Base-by-base conservation (phyloP, 2,113 vertebrate genomes). In the Grantiella picta region DNA sequence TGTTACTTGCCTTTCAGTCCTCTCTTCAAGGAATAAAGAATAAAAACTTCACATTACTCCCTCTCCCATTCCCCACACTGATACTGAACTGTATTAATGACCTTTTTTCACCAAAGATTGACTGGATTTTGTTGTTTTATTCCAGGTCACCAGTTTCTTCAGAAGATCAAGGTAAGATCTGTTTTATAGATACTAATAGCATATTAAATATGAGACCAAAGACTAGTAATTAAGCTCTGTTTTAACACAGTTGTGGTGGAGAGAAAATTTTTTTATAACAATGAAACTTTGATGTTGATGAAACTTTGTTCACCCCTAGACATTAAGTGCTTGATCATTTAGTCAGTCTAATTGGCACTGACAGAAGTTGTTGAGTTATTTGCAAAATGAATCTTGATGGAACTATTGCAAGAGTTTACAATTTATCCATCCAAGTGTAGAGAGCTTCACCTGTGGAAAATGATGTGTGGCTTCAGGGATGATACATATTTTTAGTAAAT, bases 131-230 rank as follows among this genome's bases (percentile, higher is more conserved):
- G 38, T 98, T 97, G 53, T 97, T 95, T 96, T 91, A 57, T 97
- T 98, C 78, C 96, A 98, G 98, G 97, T 98, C 98, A 82, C 98
- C 98, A 0, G 97, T 97, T 42, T 98, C 98, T 95, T 98, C 97
- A 92, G 98, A 98, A 97, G 98, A 98, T 94, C 97, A 98, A 96
- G 98, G 98, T 98, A 98, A 98, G 97, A 85, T 82, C 52, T 86
- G 10, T 73, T 90, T 96, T 78, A 76, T n/a, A 92, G 57, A 75
- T 93, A 66, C 25, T 73, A 83, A 82, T n/a, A 64, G 4, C 73
- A 42, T 60, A 63, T 86, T 92, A 64, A 95, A 94, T 92, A 63
- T 73, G 20, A 82, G 38, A 78, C 35, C 52, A 28, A 65, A 70
- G 20, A 42, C 15, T 33, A 82, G 17, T 0, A 13, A 83, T 24